Conservation (phyloP, 2,888 invertebrate genomes). For the Orthosia gracilis region DNA sequence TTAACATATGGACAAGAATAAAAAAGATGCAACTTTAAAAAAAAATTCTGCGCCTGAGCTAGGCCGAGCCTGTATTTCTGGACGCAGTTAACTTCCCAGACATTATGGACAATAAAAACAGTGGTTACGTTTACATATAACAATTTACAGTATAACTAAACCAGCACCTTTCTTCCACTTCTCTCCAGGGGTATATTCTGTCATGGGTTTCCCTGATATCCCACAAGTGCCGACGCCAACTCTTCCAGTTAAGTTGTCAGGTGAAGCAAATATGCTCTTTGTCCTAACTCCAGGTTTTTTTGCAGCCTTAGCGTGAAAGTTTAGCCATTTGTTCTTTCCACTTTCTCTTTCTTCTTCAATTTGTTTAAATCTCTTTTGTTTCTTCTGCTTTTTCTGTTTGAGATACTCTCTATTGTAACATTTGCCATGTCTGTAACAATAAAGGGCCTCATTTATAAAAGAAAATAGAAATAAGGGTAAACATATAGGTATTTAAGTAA, state of each 20-base stretch:
- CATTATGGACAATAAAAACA: too few relatives aligned
- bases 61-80: too few relatives aligned
- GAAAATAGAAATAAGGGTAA: too few relatives aligned
- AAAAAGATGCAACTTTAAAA: too few relatives aligned
- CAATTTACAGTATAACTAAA: too few relatives aligned
- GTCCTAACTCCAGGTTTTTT: constrained; percentile 96
- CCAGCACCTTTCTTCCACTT: constrained; percentile 97
- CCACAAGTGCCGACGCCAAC: constrained; percentile 99
- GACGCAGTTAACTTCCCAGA: too few relatives aligned
- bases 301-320: constrained; percentile 97
- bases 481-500: neutral
- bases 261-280: constrained; percentile 99
- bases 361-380: constrained; percentile 97
- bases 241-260: constrained; percentile 97
- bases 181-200: constrained; percentile 97
- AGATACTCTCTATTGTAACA: constrained; percentile 97
- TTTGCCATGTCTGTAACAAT: constrained; percentile 92
- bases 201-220: constrained; percentile 98
- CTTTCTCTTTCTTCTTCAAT: constrained; percentile 98
- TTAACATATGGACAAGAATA: too few relatives aligned
- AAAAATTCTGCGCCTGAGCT: too few relatives aligned
- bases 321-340: constrained; percentile 99
- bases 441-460: neutral
- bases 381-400: constrained; percentile 98
- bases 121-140: too few relatives aligned